These are phyloP conservation scores for Monopterus albus DNA, from an alignment of 2,113 vertebrate genomes.

Conservation along the genomic window DNA sequence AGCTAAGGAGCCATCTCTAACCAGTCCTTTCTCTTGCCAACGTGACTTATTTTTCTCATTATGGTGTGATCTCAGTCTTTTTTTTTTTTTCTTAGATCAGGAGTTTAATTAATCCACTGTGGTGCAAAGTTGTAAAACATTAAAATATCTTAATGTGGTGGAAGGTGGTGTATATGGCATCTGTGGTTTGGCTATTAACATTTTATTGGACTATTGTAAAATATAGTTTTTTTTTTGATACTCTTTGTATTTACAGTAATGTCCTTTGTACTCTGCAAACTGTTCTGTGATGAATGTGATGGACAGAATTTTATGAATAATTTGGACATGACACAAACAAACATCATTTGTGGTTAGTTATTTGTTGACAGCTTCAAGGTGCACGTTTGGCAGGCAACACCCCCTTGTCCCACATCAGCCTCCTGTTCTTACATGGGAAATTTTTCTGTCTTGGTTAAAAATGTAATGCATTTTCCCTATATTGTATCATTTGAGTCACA, in stretches of 20 bases:
- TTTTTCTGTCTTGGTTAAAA: slow-evolving; percentile 21
- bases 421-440: slow-evolving; percentile 18
- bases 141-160: background rate
- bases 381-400: slow-evolving; percentile 27
- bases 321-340: slow-evolving; percentile 2
- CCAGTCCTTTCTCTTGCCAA: too few relatives aligned
- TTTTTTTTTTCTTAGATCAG: too few relatives aligned
- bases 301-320: slow-evolving; percentile 36
- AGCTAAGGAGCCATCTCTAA: too few relatives aligned
- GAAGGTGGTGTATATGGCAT: background rate
- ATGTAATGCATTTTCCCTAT: background rate
- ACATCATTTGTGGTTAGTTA: background rate
- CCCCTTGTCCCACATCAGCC: background rate
- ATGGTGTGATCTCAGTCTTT: too few relatives aligned
- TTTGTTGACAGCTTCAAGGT: slow-evolving; percentile 28
- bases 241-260: slow-evolving; percentile 33
- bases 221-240: too few relatives aligned
- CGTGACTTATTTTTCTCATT: too few relatives aligned
- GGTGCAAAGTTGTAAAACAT: slow-evolving; percentile 16
- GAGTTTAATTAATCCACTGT: background rate
- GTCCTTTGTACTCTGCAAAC: slow-evolving; percentile 17
- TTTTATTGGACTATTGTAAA: too few relatives aligned
- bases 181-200: background rate
- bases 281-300: slow-evolving; percentile 39
- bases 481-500: slow-evolving; percentile 9